A percentile compares a stretch with the other conserved stretches of the same genome.
These are phyloP conservation scores for Bombylius major DNA, from an alignment of 2,888 invertebrate genomes.

Conservation along the genomic window DNA sequence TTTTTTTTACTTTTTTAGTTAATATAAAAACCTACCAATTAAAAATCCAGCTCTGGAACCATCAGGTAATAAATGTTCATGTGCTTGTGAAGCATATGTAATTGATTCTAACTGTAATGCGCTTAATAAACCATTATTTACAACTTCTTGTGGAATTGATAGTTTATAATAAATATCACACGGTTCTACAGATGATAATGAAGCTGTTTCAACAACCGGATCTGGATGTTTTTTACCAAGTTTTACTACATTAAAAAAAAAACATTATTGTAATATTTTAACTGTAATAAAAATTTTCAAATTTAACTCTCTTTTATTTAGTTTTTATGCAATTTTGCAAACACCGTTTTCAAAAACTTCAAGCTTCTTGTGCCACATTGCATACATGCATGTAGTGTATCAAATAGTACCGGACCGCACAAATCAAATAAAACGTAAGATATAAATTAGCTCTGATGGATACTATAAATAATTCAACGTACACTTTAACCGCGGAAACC, in stretches of 20 bases:
- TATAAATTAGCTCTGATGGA: too few relatives aligned
- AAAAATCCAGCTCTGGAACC: conserved; percentile 89
- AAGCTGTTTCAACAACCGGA: conserved; percentile 97
- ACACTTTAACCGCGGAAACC: too few relatives aligned
- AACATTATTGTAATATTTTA: neutral
- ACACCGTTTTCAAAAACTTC: too few relatives aligned
- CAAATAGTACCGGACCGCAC: too few relatives aligned
- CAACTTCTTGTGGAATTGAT: conserved; percentile 71
- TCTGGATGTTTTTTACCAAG: conserved; percentile 95
- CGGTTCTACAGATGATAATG: conserved; percentile 89
- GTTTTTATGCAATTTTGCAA: too few relatives aligned
- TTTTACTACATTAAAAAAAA: conserved; percentile 49
- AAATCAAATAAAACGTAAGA: too few relatives aligned
- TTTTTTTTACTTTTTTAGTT: neutral
- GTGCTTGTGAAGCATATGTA: conserved; percentile 94
- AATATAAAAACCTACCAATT: conserved; percentile 46
- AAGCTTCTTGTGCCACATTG: too few relatives aligned
- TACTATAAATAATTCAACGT: neutral
- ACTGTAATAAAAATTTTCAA: neutral
- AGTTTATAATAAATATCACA: conserved; percentile 82
- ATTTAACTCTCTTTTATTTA: too few relatives aligned
- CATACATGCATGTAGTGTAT: too few relatives aligned
- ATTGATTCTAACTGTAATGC: conserved; percentile 96
- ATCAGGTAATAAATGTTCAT: conserved; percentile 79
- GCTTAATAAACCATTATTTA: conserved; percentile 76